Percentiles rank a stretch among this genome's conserved stretches.
phyloP scores from a whole-genome alignment of 2,797 vertebrate genomes.

The Bovichtus diacanthus region DNA sequence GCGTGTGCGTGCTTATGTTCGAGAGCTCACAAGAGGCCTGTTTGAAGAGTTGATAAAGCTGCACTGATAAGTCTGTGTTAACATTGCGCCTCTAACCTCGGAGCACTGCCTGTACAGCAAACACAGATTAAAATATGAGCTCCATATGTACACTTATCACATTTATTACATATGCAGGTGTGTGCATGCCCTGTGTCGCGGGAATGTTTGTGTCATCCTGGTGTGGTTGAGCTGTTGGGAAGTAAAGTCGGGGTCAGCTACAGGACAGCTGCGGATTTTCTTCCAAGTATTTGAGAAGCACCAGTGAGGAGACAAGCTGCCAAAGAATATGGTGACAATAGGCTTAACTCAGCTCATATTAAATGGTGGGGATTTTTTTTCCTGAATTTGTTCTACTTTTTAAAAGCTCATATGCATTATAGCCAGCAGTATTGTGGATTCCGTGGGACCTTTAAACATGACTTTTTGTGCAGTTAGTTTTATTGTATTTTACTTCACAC shows the following conservation, averaged over 20 bases:
- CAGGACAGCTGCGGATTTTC: constrained; percentile 11
- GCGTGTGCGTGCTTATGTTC: constrained; percentile 30
- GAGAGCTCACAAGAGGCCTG: constrained; percentile 59
- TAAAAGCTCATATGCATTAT: not conserved
- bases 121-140: constrained; percentile 40
- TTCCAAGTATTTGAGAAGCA: not conserved
- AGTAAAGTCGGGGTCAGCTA: not conserved
- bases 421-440: not conserved
- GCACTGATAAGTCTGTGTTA: constrained; percentile 64
- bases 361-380: not conserved
- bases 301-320: not conserved
- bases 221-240: not conserved
- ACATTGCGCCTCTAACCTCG: constrained; percentile 22
- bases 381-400: not conserved
- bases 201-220: not conserved
- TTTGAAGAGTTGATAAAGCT: constrained; percentile 71
- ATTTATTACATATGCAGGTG: constrained; percentile 2
- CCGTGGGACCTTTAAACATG: not conserved
- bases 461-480: not conserved
- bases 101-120: constrained; percentile 35
- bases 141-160: constrained; percentile 2
- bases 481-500: not conserved
- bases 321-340: not conserved
- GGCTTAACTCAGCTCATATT: not conserved
- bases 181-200: not conserved